These are phyloP conservation scores for Jordanella pulchra DNA, from an alignment of 2,797 vertebrate species.

Conservation along the genomic window DNA sequence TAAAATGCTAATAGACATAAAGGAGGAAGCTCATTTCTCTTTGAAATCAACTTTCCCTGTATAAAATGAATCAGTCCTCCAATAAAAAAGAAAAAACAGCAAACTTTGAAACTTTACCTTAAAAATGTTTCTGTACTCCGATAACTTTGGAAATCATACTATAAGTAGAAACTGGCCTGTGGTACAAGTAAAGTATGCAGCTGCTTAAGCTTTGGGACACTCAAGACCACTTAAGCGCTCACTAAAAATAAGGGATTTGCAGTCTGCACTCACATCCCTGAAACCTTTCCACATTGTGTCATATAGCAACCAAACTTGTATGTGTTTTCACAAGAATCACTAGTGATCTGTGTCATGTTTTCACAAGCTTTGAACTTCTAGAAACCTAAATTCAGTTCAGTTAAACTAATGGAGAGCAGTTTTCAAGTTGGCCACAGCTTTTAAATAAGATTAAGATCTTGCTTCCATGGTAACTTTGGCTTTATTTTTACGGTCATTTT, in stretches of 20 bases:
- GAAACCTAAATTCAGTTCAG: neutral
- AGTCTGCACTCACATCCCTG: neutral
- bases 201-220: neutral
- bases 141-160: neutral
- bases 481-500: neutral
- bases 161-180: neutral
- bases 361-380: neutral
- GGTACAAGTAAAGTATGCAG: neutral
- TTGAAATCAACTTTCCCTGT: neutral
- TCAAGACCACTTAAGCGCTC: neutral
- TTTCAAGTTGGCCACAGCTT: neutral
- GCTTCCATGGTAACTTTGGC: neutral
- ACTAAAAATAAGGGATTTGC: neutral
- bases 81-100: neutral
- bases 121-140: no score
- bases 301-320: neutral
- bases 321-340: no score
- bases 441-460: neutral
- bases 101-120: neutral
- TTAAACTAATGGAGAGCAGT: neutral
- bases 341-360: neutral
- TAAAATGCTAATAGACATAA: constrained; percentile 25
- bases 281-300: neutral
- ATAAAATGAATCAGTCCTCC: neutral
- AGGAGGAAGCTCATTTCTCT: constrained; percentile 9